phyloP scores from a whole-genome alignment of 2,888 invertebrate species.

The Schizotus pectinicornis region DNA sequence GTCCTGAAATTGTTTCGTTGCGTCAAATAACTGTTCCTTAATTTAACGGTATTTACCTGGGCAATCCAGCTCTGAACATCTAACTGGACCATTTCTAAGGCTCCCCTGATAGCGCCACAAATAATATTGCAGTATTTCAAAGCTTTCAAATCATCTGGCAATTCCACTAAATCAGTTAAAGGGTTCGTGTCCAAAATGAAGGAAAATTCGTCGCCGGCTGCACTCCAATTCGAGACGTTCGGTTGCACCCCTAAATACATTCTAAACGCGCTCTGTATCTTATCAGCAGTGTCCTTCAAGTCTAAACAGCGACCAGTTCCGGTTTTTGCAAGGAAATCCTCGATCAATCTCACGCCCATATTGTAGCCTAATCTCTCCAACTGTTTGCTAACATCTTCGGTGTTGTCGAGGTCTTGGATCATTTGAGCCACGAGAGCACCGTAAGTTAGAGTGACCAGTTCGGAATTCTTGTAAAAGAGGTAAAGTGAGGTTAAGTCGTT shows the following conservation, averaged over 20 bases:
- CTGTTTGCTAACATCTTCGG: slow-evolving; percentile 98
- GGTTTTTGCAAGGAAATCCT: slow-evolving; percentile 95
- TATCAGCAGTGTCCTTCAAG: slow-evolving; percentile 96
- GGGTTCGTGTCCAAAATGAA: slow-evolving; percentile 95
- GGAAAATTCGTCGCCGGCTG: slow-evolving; percentile 95
- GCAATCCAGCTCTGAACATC: slow-evolving; percentile 95
- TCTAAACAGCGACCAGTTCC: slow-evolving; percentile 90
- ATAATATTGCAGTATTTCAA: slow-evolving; percentile 93
- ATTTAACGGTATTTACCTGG: slow-evolving; percentile 66
- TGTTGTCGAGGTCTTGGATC: slow-evolving; percentile 94
- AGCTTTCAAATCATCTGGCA: slow-evolving; percentile 82
- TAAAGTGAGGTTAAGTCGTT: slow-evolving; percentile 10
- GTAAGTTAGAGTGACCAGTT: slow-evolving; percentile 95
- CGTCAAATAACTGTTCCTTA: no score
- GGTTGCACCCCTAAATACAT: slow-evolving; percentile 92
- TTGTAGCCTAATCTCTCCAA: slow-evolving; percentile 96
- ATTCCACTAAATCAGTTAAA: slow-evolving; percentile 94
- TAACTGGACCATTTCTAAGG: slow-evolving; percentile 98
- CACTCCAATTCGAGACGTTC: slow-evolving; percentile 92
- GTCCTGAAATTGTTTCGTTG: slow-evolving; percentile 82
- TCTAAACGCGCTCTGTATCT: slow-evolving; percentile 82
- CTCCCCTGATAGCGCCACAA: slow-evolving; percentile 90
- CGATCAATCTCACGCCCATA: slow-evolving; percentile 96
- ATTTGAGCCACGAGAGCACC: slow-evolving; percentile 97
- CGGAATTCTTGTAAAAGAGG: slow-evolving; percentile 77